Evolutionary conservation across 2,888 invertebrate species (phyloP), one percentile per base, ranked within the genome.

Genomic region (Beris morrisii): DNA sequence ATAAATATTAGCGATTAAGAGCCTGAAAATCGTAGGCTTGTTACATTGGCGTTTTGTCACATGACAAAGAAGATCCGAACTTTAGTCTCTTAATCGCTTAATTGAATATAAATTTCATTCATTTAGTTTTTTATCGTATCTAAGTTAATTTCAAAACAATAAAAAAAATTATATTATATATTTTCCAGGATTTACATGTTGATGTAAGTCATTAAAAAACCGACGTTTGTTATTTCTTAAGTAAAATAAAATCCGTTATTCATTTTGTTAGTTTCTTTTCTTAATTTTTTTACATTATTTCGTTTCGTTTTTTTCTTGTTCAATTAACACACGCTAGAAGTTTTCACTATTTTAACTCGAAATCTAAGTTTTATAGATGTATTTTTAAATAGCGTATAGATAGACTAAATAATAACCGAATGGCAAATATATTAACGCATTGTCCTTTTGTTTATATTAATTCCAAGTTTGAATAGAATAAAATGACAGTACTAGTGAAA

Each of bases 141-240:
- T 73, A 71, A 73, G 38, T 38, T 54, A 68, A 71, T 71, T 71
- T 71, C 69, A 64, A 38, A 38, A 38, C 38, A 38, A 38, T 74
- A 72, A 72, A 73, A 70, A 67, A 77, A 22, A 22, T n/a, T n/a
- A n/a, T n/a, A 22, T 22, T 22, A 22, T 77, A 77, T 77, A 77
- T 79, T 76, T 80, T 78, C 72, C 84, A 84, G 84, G 83, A 82
- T 81, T 84, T 84, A 82, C 84, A 84, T 82, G 84, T 84, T 81
- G 84, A 84, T 79, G 83, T 83, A 82, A 83, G 83, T 81, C 79
- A 77, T 74, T 77, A 73, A 55, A 68, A 69, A 71, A 67, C 70
- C 61, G 69, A 67, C 67, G 53, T 53, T 53, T 53, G 44, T 53
- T 63, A 15, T 44, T 63, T 44, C 31, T 48, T 13, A 7, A 31